Conservation (phyloP, 2,113 vertebrate genomes). For the Chauna torquata region DNA sequence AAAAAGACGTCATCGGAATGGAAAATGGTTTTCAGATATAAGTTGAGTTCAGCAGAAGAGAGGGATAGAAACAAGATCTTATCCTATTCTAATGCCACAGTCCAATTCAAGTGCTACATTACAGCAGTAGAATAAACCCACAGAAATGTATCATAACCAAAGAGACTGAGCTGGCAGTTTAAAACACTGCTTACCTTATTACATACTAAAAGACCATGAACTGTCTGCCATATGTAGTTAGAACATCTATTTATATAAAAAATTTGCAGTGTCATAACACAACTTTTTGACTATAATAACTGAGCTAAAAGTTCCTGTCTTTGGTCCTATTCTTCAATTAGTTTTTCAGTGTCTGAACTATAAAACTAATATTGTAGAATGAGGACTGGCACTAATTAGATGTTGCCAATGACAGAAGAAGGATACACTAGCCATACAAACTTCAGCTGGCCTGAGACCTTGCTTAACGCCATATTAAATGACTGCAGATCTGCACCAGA, state of each 20-base stretch:
- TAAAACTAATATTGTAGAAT: not conserved
- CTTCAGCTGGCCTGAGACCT: not conserved
- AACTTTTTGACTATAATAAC: not conserved
- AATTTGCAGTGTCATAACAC: not conserved
- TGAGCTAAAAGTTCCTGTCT: not conserved
- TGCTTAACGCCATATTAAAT: not conserved
- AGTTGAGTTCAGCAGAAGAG: not conserved
- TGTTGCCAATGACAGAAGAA: slow-evolving; percentile 9
- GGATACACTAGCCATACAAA: not conserved
- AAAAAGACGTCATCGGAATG: not conserved
- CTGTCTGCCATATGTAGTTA: not conserved
- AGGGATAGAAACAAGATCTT: not conserved
- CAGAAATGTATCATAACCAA: not conserved
- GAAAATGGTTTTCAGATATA: not conserved
- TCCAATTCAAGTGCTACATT: not conserved
- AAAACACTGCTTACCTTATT: not conserved
- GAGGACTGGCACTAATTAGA: not conserved
- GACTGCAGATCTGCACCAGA: not conserved
- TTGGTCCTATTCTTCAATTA: not conserved
- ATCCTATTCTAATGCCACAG: not conserved
- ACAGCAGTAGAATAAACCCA: not conserved
- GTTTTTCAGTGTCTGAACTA: not conserved
- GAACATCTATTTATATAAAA: not conserved
- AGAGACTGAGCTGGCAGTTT: not conserved
- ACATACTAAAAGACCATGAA: not conserved